Evolutionary conservation across 2,888 invertebrate genomes (phyloP).

Genomic region (Boloria euphrosyne): DNA sequence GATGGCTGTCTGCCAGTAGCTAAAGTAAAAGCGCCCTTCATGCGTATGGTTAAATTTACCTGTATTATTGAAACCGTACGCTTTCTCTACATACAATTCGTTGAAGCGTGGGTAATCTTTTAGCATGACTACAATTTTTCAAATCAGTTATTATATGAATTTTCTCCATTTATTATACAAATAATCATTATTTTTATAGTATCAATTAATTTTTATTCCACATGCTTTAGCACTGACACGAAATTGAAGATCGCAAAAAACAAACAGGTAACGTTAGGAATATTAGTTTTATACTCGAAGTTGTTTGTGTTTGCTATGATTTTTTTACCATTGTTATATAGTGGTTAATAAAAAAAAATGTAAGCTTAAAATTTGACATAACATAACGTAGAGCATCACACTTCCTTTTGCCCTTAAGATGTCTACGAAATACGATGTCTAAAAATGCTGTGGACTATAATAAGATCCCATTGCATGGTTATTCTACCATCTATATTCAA

Average conservation of each 20-base stretch:
- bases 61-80: slow-evolving; percentile 44
- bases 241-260: neutral
- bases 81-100: slow-evolving; percentile 64
- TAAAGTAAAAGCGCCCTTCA: slow-evolving; percentile 49
- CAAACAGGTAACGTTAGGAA: too few relatives aligned
- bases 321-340: too few relatives aligned
- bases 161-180: slow-evolving; percentile 43
- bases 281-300: too few relatives aligned
- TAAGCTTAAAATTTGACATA: too few relatives aligned
- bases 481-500: too few relatives aligned
- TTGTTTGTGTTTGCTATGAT: too few relatives aligned
- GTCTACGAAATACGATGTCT: too few relatives aligned
- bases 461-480: too few relatives aligned
- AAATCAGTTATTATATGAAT: slow-evolving; percentile 56
- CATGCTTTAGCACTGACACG: neutral
- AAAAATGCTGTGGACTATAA: too few relatives aligned
- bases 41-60: slow-evolving; percentile 42
- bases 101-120: slow-evolving; percentile 63
- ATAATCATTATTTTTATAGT: neutral
- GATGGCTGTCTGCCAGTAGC: slow-evolving; percentile 37
- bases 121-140: slow-evolving; percentile 51
- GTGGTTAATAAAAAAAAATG: too few relatives aligned
- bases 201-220: slow-evolving; percentile 2
- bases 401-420: too few relatives aligned
- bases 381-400: too few relatives aligned